A percentile compares a stretch with the other conserved stretches of the same genome.
Conservation (phyloP, 2,797 vertebrate species). For the Notoglanidium macrostoma region DNA sequence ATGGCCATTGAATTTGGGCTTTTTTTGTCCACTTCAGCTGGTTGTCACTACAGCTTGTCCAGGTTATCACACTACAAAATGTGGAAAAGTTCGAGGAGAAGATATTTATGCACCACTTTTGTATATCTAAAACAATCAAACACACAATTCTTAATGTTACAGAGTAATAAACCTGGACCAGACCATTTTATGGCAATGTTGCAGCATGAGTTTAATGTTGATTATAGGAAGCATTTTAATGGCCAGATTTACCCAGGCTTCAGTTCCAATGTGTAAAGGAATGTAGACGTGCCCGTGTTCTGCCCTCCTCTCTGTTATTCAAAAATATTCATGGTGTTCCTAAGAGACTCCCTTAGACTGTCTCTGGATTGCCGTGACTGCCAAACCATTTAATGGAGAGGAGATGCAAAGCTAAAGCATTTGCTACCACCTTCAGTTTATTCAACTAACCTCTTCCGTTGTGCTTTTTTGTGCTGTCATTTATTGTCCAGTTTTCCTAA, state of each 20-base stretch:
- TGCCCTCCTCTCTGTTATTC: slow-evolving; percentile 57
- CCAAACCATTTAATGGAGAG: not conserved
- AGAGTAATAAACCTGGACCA: not conserved
- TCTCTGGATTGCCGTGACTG: not conserved
- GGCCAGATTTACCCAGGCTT: slow-evolving; percentile 64
- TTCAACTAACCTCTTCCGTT: not conserved
- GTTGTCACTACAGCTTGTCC: too few species aligned
- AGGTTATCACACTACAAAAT: not conserved
- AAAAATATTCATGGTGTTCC: slow-evolving; percentile 20
- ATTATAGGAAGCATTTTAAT: slow-evolving; percentile 3
- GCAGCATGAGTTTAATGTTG: not conserved
- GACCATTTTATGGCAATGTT: not conserved
- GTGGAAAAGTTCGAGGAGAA: too few species aligned
- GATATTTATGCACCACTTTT: not conserved
- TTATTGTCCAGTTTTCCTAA: not conserved
- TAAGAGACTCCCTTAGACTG: not conserved
- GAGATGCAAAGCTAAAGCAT: not conserved
- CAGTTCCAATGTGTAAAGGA: slow-evolving; percentile 53
- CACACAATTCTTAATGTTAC: not conserved
- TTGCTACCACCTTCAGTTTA: not conserved
- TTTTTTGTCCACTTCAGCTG: not conserved
- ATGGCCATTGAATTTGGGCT: not conserved
- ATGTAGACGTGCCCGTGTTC: slow-evolving; percentile 38
- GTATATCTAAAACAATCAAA: not conserved
- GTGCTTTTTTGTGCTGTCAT: slow-evolving; percentile 1